Evolutionary conservation across 2,113 vertebrate species (phyloP), one percentile per base, ranked within the genome.

Genomic region (Brachyistius frenatus): DNA sequence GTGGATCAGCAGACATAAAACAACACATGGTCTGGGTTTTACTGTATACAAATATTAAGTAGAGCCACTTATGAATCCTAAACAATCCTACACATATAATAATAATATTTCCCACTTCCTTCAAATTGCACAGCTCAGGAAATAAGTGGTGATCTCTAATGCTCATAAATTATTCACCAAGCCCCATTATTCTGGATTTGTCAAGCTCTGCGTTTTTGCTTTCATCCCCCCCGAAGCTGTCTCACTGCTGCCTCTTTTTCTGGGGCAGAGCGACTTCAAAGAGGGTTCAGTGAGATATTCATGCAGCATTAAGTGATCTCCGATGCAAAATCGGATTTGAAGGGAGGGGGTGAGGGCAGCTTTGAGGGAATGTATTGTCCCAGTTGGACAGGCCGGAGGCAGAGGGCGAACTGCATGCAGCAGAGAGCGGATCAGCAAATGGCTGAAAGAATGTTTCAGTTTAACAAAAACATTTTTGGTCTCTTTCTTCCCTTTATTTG

Each of bases 201-300:
- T 79, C 62, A 66, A 58, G 75, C 69, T 61, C 52, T 84, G 71
- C 23, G 30, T 66, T 16, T 75, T 70, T 81, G 72, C 86, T 84
- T 71, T 84, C 70, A 85, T 76, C 76, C 66, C 72, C 73, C 78
- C 58, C 5, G 23, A 13, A 78, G 75, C 72, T 15, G 47, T 89
- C 79, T 79, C 76, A 62, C 70, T 52, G 35, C 68, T 58, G 80
- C 74, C 71, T 78, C 54, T 57, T 89, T 23, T 90, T 90, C 87
- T 90, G 71, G 84, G 87, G 75, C 88, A 88, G 67, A 39, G 69
- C 32, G 4, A 86, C 91, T 85, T 90, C 87, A 90, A 92, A 90
- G 88, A 76, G 72, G 60, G 68, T 72, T 85, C 67, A 79, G 82
- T 6, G 73, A 85, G 78, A 90, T 75, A 76, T 80, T 87, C 71